Conservation (phyloP, 92 coral and sea anemone species). For the Plumapathes pennacea region DNA sequence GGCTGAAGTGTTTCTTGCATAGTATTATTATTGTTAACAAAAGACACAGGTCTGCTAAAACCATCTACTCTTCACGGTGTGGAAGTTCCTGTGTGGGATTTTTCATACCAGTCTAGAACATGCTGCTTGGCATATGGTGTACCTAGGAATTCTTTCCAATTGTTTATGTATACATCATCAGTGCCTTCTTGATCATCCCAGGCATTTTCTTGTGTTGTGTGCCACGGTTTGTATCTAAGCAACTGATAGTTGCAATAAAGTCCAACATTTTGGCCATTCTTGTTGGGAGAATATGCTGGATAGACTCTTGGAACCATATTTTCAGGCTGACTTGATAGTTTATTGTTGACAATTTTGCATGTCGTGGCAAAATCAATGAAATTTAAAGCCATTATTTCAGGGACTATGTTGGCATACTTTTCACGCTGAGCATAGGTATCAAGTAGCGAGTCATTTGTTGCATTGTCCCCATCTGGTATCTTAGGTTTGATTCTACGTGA, state of each 20-base stretch:
- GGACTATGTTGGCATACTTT: conserved; percentile 11
- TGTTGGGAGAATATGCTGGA: conserved; percentile 41
- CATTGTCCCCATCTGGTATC: conserved; percentile 19
- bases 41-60: conserved; percentile 41
- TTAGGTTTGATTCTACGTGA: conserved; percentile 30
- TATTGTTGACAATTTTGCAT: conserved; percentile 37
- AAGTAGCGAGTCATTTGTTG: conserved; percentile 34
- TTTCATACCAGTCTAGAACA: conserved; percentile 57
- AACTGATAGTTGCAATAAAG: conserved; percentile 46
- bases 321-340: conserved; percentile 30
- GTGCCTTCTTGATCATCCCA: conserved; percentile 34
- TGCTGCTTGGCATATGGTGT: conserved; percentile 48
- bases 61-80: conserved; percentile 52
- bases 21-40: conserved; percentile 16
- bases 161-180: conserved; percentile 35
- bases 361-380: conserved; percentile 33
- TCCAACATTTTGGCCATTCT: conserved; percentile 25
- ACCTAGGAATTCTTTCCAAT: conserved; percentile 34
- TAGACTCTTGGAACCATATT: conserved; percentile 25
- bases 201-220: conserved; percentile 40
- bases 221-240: conserved; percentile 43
- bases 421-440: conserved; percentile 40
- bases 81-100: conserved; percentile 30
- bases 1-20: conserved; percentile 18
- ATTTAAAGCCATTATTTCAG: conserved; percentile 35